Evolutionary conservation across 2,888 invertebrate genomes (phyloP), one percentile per base, ranked within the genome.

Genomic region (Orchestes rusci): DNA sequence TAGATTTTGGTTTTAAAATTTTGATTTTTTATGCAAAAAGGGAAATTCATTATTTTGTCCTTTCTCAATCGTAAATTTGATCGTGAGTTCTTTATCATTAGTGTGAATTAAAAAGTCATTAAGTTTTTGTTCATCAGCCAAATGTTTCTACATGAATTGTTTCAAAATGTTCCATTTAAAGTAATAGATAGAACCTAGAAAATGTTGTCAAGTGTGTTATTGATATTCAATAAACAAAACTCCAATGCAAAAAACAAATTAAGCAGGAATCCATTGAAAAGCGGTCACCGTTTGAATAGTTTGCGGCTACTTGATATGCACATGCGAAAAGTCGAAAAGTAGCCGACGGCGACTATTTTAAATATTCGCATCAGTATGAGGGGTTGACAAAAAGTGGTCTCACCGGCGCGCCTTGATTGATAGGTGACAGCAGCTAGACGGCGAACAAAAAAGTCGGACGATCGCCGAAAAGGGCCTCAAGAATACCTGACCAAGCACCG

Each of bases 351-450:
- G 60, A 60, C 65, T 67, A 64, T 65, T 67, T 67, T 67, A 65
- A 67, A 67, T 67, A 67, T 67, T 65, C 62, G 61, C 58, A 53
- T 63, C 62, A 62, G 66, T 66, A 67, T 66, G 66, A 66, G 63
- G 62, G 44, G 62, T 66, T 68, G 68, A 68, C 68, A 68, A 68
- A 68, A 68, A 68, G 68, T 62, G 66, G 68, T 67, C 66, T 62
- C 67, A 64, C 65, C 62, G n/a, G n/a, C n/a, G 56, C 63, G 59
- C 59, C 63, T 45, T 68, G 68, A 69, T 69, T 69, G 68, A 69
- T 69, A 68, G 67, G 67, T 69, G 68, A 68, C 68, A 45, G 67
- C 66, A 58, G 58, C 65, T 65, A 66, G 67, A 67, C 67, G 62
- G 63, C 53, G 54, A 52, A 59, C 64, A 68, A 68, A 67, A 67